These are phyloP conservation scores for Ceratina calcarata DNA, from an alignment of 1,140 invertebrate genomes.

Conservation along the genomic window DNA sequence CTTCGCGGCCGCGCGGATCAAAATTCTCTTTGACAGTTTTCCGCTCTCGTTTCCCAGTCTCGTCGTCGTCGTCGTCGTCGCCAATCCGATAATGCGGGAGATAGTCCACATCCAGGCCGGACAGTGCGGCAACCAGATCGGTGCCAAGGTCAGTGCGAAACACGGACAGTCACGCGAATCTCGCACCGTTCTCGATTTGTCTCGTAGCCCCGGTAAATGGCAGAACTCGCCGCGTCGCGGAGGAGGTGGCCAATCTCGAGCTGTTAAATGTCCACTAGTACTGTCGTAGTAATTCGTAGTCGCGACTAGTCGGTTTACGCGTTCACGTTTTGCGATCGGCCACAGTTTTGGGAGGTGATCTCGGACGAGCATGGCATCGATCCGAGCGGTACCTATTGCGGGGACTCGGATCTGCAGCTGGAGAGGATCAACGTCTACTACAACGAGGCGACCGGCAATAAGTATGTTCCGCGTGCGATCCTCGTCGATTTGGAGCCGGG, in stretches of 20 bases:
- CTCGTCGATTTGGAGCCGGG: slow-evolving; percentile 94
- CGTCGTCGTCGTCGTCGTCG: no score
- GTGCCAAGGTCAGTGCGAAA: slow-evolving; percentile 85
- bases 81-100: slow-evolving; percentile 88
- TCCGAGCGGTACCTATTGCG: slow-evolving; percentile 91
- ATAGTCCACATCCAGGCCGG: slow-evolving; percentile 95
- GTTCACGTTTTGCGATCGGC: slow-evolving; percentile 91
- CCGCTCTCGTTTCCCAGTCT: not conserved
- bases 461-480: slow-evolving; percentile 94
- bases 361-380: slow-evolving; percentile 96
- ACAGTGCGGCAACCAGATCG: slow-evolving; percentile 96
- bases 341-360: slow-evolving; percentile 93
- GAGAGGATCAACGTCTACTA: slow-evolving; percentile 96
- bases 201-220: not conserved
- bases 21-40: not conserved
- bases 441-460: slow-evolving; percentile 93
- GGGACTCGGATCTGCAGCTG: slow-evolving; percentile 92
- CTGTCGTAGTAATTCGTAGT: not conserved
- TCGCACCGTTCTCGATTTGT: no score
- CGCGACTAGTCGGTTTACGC: slow-evolving; percentile 81
- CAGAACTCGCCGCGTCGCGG: not conserved
- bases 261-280: not conserved
- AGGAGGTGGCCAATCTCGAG: not conserved
- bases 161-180: no score
- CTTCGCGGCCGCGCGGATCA: not conserved